Evolutionary conservation across 2,888 invertebrate species (phyloP).

Genomic region (Ophion ventricosus): DNA sequence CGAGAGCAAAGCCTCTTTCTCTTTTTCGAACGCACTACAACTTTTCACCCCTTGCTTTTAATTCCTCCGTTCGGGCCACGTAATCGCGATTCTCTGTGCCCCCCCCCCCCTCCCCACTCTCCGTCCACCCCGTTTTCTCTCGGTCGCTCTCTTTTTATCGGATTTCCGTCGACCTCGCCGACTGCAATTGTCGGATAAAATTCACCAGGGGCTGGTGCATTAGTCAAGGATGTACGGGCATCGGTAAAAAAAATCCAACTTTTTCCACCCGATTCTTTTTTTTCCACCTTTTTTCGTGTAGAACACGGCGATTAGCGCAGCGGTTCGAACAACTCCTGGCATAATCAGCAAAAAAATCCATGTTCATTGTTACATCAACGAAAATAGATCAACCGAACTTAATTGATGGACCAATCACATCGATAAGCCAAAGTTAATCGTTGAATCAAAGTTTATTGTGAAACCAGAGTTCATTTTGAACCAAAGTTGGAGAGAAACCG

Average conservation of each 20-base stretch:
- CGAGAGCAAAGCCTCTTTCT: conserved; percentile 17
- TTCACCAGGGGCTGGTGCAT: not conserved
- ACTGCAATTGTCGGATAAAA: not conserved
- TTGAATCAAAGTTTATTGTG: not conserved
- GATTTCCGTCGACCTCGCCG: not conserved
- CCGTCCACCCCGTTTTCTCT: not conserved
- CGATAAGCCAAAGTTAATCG: not conserved
- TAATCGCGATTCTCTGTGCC: not conserved
- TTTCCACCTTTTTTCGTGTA: not conserved
- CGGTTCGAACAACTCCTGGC: not conserved
- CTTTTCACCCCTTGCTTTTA: not conserved
- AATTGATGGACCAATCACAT: not conserved
- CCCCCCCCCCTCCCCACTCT: not conserved
- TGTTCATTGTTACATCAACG: not conserved
- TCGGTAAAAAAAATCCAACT: not conserved
- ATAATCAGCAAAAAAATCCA: not conserved
- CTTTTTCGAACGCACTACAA: not conserved
- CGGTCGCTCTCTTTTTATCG: not conserved
- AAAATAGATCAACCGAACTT: not conserved
- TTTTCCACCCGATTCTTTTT: not conserved
- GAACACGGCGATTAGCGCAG: not conserved
- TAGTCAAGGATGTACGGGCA: not conserved
- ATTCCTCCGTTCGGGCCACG: not conserved
- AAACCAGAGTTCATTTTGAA: not conserved
- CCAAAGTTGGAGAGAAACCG: not conserved